Conservation (phyloP, 2,797 vertebrate species). For the Selene dorsalis region DNA sequence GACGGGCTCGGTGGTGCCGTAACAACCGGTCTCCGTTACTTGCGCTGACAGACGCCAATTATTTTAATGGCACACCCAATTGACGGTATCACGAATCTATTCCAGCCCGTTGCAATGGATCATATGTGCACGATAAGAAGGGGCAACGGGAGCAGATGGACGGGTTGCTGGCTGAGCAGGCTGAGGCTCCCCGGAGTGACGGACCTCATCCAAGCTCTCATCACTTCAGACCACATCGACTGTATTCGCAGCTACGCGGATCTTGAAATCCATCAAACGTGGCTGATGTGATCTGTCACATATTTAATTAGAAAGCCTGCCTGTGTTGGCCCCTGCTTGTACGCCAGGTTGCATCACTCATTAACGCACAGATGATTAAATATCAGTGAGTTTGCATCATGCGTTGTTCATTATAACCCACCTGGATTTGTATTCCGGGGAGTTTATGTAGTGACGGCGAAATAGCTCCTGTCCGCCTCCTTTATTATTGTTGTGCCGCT, state of each 20-base stretch:
- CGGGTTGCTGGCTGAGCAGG: conserved; percentile 11
- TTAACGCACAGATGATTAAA: conserved; percentile 3
- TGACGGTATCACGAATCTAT: conserved; percentile 66
- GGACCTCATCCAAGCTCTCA: conserved; percentile 25
- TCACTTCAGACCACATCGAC: background rate
- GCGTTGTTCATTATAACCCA: conserved; percentile 58
- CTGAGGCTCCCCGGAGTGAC: conserved; percentile 30
- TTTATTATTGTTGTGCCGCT: conserved; percentile 38
- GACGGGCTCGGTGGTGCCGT: conserved; percentile 10
- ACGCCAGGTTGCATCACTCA: conserved; percentile 30
- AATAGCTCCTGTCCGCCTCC: conserved; percentile 60
- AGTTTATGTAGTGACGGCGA: conserved; percentile 48
- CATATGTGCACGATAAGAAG: conserved; percentile 40
- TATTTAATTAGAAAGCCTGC: background rate
- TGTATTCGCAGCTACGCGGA: conserved; percentile 17
- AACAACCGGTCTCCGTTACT: conserved; percentile 35
- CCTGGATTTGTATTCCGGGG: conserved; percentile 78
- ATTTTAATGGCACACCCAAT: conserved; percentile 72
- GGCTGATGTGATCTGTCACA: background rate
- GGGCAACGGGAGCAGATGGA: conserved; percentile 10
- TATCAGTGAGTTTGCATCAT: conserved; percentile 49
- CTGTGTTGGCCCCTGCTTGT: background rate
- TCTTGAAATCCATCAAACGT: conserved; percentile 1
- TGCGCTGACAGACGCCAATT: conserved; percentile 57
- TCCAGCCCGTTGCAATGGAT: conserved; percentile 51